Conservation (phyloP, 2,888 invertebrate species). For the Sinelater perroti region DNA sequence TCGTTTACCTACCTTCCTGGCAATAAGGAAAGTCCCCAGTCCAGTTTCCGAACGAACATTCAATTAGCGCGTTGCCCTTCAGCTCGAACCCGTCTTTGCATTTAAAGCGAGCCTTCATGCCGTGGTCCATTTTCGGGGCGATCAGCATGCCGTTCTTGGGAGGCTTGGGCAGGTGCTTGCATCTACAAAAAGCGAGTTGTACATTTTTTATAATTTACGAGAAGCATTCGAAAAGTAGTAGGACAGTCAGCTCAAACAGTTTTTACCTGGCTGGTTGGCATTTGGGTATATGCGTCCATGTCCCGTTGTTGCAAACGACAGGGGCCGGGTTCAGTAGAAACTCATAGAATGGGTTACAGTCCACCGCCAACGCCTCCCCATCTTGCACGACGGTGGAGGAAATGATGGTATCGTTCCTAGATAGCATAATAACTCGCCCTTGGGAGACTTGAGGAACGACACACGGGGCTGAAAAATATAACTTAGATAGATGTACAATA, state of each 20-base stretch:
- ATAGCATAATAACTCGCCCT: conserved; percentile 75
- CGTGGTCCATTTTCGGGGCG: conserved; percentile 97
- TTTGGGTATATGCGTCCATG: conserved; percentile 93
- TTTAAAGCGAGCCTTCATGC: conserved; percentile 91
- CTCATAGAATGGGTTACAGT: conserved; percentile 87
- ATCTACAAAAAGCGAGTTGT: conserved; percentile 44
- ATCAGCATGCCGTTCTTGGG: conserved; percentile 96
- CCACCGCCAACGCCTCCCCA: conserved; percentile 76
- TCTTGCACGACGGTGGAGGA: conserved; percentile 72
- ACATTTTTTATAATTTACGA: background rate
- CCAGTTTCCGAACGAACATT: conserved; percentile 96
- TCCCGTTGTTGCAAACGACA: conserved; percentile 91
- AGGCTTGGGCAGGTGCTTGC: conserved; percentile 61
- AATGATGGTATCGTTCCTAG: conserved; percentile 63
- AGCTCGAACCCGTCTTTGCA: conserved; percentile 93
- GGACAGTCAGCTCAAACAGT: too few relatives aligned
- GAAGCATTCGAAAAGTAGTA: background rate
- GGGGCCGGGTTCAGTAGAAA: conserved; percentile 78
- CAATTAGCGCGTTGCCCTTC: conserved; percentile 75
- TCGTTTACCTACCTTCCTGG: conserved; percentile 75
- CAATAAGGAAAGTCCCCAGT: conserved; percentile 88
- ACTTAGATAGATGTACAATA: too few relatives aligned
- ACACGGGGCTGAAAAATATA: conserved; percentile 79
- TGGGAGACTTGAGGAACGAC: conserved; percentile 89
- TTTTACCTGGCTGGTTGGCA: conserved; percentile 78